These are phyloP conservation scores for Paraplagusia blochii DNA, from an alignment of 2,113 vertebrate genomes.

Conservation along the genomic window DNA sequence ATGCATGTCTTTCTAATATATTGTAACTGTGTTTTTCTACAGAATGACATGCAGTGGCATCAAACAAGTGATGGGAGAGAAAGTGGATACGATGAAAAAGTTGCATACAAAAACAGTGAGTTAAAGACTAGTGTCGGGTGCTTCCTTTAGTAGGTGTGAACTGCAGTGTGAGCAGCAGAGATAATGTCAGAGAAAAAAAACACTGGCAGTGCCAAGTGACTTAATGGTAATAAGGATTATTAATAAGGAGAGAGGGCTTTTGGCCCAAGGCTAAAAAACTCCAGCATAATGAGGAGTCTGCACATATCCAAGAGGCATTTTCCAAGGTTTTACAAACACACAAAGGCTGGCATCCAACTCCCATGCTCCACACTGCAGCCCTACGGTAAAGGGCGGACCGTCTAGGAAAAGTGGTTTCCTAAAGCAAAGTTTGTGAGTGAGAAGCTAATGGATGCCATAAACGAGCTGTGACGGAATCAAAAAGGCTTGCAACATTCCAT, in stretches of 20 bases:
- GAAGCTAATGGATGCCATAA: constrained; percentile 9
- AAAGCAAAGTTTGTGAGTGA: constrained; percentile 5
- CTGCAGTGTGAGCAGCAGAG: constrained; percentile 46
- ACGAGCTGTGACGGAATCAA: constrained; percentile 32
- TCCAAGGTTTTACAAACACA: constrained; percentile 50
- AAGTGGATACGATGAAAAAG: not conserved
- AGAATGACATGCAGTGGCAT: not conserved
- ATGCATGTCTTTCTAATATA: too few relatives aligned
- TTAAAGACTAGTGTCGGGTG: constrained; percentile 6
- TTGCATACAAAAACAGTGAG: constrained; percentile 7
- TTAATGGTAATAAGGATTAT: constrained; percentile 60
- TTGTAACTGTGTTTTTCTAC: not conserved
- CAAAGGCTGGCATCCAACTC: constrained; percentile 60
- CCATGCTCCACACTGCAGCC: constrained; percentile 37
- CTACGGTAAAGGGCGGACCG: constrained; percentile 32
- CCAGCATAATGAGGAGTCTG: constrained; percentile 52
- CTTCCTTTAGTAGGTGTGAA: constrained; percentile 26
- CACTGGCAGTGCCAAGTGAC: constrained; percentile 47
- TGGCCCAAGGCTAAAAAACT: constrained; percentile 55
- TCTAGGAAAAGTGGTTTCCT: constrained; percentile 45
- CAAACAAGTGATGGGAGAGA: not conserved
- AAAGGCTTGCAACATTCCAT: constrained; percentile 18
- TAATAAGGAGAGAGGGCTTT: constrained; percentile 55
- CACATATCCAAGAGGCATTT: constrained; percentile 51
- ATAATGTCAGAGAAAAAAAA: constrained; percentile 46